Base-by-base conservation (phyloP, 2,888 invertebrate genomes). In the Bruchidius siliquastri region DNA sequence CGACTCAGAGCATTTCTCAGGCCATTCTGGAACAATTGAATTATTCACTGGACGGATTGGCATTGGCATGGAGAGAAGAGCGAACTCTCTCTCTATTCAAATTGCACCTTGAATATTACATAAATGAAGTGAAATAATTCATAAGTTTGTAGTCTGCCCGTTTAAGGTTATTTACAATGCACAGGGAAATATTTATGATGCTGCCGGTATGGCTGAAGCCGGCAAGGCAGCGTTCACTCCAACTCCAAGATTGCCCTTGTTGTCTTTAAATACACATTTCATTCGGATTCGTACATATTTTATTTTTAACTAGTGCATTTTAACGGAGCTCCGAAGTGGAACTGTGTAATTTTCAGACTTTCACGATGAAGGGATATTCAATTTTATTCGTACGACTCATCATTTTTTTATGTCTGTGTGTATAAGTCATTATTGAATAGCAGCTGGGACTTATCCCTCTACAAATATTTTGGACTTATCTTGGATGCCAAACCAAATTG, bases 171-270 rank as follows among this genome's bases (percentile, higher is more conserved):
- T 87, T 86, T 86, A 86, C 86, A 86, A 87, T 87, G 88, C 88
- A 88, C 88, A 88, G 86, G 87, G 88, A 89, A 89, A 88, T 89
- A 89, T 89, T 89, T 88, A 89, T 88, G 88, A 86, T 84, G 82
- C 82, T 79, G 79, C 76, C 80, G 18, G 49, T 1, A 49, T 1
- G 49, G 13, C 18, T 49, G 6, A 8, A 49, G 49, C 18, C 49
- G 49, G 49, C 49, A 49, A 49, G 49, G 49, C 49, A 13, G 13
- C 13, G 18, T 18, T 82, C 82, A 80, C 81, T 81, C 82, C 81
- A 81, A 80, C 83, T 84, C 83, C 84, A 83, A 85, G 85, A 85
- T 85, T 84, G 84, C 83, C 83, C 83, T 80, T 81, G 84, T 84
- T 85, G 84, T 85, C 84, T 85, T 85, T 84, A 84, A 84, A 83